Evolutionary conservation across 2,797 vertebrate species (phyloP), one percentile per base, ranked within the genome.

Genomic region (Diceros bicornis): DNA sequence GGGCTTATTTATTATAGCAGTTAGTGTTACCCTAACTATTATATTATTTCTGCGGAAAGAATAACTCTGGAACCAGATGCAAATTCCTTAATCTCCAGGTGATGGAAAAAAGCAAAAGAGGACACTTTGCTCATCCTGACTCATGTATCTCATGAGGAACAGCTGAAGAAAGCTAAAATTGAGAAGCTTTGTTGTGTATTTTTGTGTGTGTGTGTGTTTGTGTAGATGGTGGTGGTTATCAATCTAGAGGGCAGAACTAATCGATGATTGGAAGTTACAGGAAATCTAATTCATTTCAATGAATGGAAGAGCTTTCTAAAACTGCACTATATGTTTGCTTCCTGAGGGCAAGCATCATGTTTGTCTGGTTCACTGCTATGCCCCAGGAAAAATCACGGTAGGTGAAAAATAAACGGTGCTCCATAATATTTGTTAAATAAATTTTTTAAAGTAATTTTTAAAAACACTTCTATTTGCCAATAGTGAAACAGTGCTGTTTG

Each of bases 21-120:
- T 12, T 83, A 82, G 14, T 57, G 7, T 57, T 75, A 61, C 2
- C 16, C 12, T 75, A 82, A 59, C 32, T 32, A 81, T 21, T 50
- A 37, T 12, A 81, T 75, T 68, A 75, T 32, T 69, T 89, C 13
- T 37, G 92, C 29, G 20, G 27, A 96, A 89, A 93, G n/a, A 91
- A 34, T 66, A 91, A 74, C 34, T 64, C 20, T 41, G 20, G 72
- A 85, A 66, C 32, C n/a, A 34, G 2, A 44, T 25, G 29, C 27
- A 59, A 52, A 34, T 57, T 72, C 21, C 7, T 74, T 87, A 50
- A 71, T 78, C 20, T 32, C 44, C 25, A 25, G 6, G 6, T 50
- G 41, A 75, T 25, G 12, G 32, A 44, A 77, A 17, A 95, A 64
- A 78, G 7, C 8, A 12, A 59, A 64, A 16, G 16, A 90, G 2